A percentile compares a stretch with the other conserved stretches of the same genome.
Evolutionary conservation across 1,140 invertebrate species (phyloP).

Genomic region (Euschistus heros): DNA sequence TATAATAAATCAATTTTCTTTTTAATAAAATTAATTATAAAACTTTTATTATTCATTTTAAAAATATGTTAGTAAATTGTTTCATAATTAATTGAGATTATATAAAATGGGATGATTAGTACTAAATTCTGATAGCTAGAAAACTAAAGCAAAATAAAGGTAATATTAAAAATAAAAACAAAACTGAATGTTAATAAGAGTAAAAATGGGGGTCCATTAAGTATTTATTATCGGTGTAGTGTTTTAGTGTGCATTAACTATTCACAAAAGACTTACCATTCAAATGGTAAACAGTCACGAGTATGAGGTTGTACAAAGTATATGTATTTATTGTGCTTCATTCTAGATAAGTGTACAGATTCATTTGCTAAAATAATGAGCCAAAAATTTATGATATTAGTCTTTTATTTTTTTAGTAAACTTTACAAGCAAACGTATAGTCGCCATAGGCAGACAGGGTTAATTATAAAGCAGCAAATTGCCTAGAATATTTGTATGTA

Average conservation of each 20-base stretch:
- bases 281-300: not conserved
- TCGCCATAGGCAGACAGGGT: constrained; percentile 7
- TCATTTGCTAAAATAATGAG: not conserved
- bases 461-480: not conserved
- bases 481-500: no score
- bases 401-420: constrained; percentile 2
- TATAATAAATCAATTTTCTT: no score
- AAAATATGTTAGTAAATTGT: no score
- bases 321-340: constrained; percentile 5
- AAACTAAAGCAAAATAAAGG: not conserved
- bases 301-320: constrained; percentile 7
- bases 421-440: constrained; percentile 1
- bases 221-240: not conserved
- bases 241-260: not conserved
- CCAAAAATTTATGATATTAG: not conserved
- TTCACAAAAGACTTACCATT: not conserved
- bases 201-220: not conserved
- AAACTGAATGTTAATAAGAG: not conserved
- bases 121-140: not conserved
- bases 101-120: not conserved
- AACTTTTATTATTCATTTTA: no score
- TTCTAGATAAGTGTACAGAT: not conserved
- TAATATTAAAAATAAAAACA: not conserved
- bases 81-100: not conserved
- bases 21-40: no score